phyloP scores from a whole-genome alignment of 2,113 vertebrate species.

The Merops nubicus region DNA sequence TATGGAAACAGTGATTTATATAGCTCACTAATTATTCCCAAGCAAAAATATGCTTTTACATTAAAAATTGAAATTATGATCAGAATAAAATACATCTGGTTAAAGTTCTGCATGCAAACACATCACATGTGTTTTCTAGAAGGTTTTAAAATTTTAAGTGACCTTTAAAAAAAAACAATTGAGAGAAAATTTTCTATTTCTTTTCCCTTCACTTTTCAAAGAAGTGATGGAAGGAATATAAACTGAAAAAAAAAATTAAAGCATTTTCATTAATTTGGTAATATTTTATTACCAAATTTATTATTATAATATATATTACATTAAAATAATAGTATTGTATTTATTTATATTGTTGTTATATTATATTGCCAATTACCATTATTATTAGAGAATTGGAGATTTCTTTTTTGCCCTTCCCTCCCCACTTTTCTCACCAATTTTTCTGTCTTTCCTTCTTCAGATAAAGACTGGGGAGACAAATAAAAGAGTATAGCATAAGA shows the following conservation, averaged over 20 bases:
- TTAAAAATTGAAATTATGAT: background rate
- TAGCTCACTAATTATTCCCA: background rate
- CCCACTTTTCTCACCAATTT: background rate
- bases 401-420: background rate
- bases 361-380: too few relatives aligned
- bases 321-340: too few relatives aligned
- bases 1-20: background rate
- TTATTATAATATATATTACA: too few relatives aligned
- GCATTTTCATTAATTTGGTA: background rate
- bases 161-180: background rate
- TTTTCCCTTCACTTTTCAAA: background rate
- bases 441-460: background rate
- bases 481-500: background rate
- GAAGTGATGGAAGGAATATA: background rate
- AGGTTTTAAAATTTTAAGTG: background rate
- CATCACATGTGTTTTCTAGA: background rate
- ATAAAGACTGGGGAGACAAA: background rate
- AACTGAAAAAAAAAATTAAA: background rate
- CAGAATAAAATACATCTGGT: background rate
- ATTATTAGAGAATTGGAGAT: background rate
- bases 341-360: too few relatives aligned
- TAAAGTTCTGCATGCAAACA: background rate
- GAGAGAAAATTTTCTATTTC: background rate
- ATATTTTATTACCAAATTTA: too few relatives aligned
- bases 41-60: background rate